These are phyloP conservation scores for Caenorhabditis sulstoni DNA, from an alignment of 2,888 invertebrate species.

Conservation along the genomic window DNA sequence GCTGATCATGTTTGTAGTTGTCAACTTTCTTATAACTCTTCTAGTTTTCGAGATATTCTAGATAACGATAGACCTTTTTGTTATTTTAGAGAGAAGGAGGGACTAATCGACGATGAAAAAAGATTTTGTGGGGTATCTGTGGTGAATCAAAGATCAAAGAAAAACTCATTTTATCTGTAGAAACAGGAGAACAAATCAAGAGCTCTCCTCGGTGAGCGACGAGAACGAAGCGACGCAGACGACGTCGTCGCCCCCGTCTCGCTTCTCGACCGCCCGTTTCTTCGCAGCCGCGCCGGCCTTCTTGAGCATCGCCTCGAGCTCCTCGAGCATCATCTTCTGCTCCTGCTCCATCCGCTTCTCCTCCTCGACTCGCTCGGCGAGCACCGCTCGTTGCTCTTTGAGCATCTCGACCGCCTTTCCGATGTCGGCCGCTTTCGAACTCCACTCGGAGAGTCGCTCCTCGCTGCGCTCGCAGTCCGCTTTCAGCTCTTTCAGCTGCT, in stretches of 20 bases:
- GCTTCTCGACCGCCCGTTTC: constrained; percentile 1
- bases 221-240: constrained; percentile 38
- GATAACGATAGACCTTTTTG: too few relatives aligned
- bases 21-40: too few relatives aligned
- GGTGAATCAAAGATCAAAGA: too few relatives aligned
- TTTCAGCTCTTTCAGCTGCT: constrained; percentile 45
- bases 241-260: neutral
- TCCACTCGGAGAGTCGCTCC: constrained; percentile 14
- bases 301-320: constrained; percentile 44
- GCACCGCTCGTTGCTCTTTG: constrained; percentile 31
- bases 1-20: too few relatives aligned
- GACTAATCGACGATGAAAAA: too few relatives aligned
- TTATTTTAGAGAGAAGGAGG: too few relatives aligned
- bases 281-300: constrained; percentile 11
- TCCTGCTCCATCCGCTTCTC: constrained; percentile 43
- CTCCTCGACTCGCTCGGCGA: constrained; percentile 37
- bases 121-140: too few relatives aligned
- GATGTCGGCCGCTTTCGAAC: constrained; percentile 6
- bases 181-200: constrained; percentile 15
- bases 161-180: neutral
- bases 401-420: constrained; percentile 36
- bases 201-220: constrained; percentile 22
- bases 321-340: constrained; percentile 56
- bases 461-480: constrained; percentile 34
- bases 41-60: too few relatives aligned